phyloP scores from a whole-genome alignment of 2,113 vertebrate species.

The Stictonetta naevosa region DNA sequence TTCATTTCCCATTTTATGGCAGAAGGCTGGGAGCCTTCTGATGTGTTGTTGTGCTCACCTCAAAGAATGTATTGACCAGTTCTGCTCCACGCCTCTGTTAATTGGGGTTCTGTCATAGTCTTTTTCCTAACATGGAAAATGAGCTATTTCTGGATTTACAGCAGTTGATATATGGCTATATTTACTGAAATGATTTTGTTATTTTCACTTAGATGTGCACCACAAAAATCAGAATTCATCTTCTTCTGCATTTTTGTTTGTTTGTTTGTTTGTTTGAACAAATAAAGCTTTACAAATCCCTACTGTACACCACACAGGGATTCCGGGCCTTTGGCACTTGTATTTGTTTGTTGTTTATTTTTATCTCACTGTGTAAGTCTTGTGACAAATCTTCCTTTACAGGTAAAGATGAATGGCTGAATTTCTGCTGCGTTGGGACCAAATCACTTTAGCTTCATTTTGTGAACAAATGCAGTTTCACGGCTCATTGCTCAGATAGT shows the following conservation, averaged over 20 bases:
- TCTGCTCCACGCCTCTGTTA: background rate
- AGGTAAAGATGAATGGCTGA: background rate
- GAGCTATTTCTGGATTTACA: background rate
- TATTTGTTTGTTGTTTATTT: background rate
- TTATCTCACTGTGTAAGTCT: background rate
- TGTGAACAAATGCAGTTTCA: conserved; percentile 19
- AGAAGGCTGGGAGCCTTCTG: background rate
- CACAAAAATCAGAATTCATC: background rate
- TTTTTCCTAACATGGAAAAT: background rate
- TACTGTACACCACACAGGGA: background rate
- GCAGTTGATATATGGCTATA: background rate
- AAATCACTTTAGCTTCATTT: conserved; percentile 3
- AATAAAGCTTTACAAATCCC: background rate
- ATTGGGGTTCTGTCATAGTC: background rate
- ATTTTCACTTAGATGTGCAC: background rate
- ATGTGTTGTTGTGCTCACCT: background rate
- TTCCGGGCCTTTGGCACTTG: background rate
- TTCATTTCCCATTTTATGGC: background rate
- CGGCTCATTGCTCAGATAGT: background rate
- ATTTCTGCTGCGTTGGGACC: background rate
- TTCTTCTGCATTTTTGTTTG: background rate
- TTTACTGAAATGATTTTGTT: background rate
- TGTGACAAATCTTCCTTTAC: background rate
- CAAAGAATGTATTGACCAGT: background rate
- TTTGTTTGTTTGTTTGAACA: background rate